Base-by-base conservation (phyloP, 1,140 invertebrate genomes). In the Cecropterus lyciades region DNA sequence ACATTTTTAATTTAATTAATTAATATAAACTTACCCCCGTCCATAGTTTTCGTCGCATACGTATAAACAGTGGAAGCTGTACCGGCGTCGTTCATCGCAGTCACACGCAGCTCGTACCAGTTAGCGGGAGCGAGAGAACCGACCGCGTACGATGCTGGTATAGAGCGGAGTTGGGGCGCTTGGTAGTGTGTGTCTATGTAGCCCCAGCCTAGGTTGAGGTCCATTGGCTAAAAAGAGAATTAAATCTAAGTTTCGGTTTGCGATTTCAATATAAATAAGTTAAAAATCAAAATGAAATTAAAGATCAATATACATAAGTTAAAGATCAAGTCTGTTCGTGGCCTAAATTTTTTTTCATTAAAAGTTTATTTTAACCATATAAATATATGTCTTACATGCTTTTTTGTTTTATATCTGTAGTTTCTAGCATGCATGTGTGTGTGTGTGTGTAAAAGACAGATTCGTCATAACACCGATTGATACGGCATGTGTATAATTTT, bases 71-170 rank as follows among this genome's bases (percentile, higher is more conserved):
- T 94, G 11, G 94, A 93, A 5, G 95, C 95, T 57, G 93, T 92
- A 0, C 97, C 97, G 16, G 97, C 97, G 75, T 97, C 96, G 82
- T 97, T 98, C 76, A 95, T 94, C 1, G 96, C 97, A 1, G 95
- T 95, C 24, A 98, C 93, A 74, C 95, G 93, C 65, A 98, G 85
- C 75, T 95, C 94, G 83, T 98, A 98, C 95, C 96, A 96, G 11
- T 95, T 95, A 0, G 95, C 96, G 0, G 96, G 95, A 55, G 94
- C 90, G 68, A 98, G 93, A 75, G 96, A 94, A 1, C 95, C 93
- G n/a, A 96, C 93, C 0, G 85, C 85, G 64, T 82, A 89, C 5
- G 85, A 84, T 0, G 80, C 68, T 59, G 85, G 84, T 93, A 95
- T 86, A 95, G 97, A 79, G 94, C 95, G 13, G 95, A 94, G n/a